Evolutionary conservation across 2,797 vertebrate species (phyloP).

Genomic region (Periophthalmus magnuspinnatus): DNA sequence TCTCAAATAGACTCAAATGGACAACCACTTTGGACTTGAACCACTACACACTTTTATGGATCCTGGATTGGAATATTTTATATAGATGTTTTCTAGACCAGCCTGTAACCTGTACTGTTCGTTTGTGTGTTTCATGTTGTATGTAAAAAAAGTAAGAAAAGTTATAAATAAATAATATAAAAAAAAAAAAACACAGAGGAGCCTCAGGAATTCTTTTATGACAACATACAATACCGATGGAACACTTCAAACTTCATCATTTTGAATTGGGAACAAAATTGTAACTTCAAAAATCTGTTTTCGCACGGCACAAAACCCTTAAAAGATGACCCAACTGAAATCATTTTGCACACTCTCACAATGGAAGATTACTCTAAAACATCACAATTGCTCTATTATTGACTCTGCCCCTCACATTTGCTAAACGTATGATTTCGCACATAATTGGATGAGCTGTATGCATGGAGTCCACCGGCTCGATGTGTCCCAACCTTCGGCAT

Average conservation of each 20-base stretch:
- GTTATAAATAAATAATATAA: too few species aligned
- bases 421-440: slow-evolving; percentile 43
- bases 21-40: too few species aligned
- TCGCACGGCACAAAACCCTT: background rate
- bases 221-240: too few species aligned
- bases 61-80: too few species aligned
- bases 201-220: background rate
- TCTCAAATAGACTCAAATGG: too few species aligned
- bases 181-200: background rate
- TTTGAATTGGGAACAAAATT: background rate
- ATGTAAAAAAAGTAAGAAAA: too few species aligned
- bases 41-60: too few species aligned
- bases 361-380: background rate
- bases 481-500: slow-evolving; percentile 44
- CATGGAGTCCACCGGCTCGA: slow-evolving; percentile 48
- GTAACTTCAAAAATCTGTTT: background rate
- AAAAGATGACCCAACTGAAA: background rate
- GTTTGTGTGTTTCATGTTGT: too few species aligned
- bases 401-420: slow-evolving; percentile 36
- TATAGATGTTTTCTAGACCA: too few species aligned
- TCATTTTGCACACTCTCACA: background rate
- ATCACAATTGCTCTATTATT: slow-evolving; percentile 13
- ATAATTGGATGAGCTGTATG: slow-evolving; percentile 57
- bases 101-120: too few species aligned
- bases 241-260: too few species aligned